These are phyloP conservation scores for Noctua fimbriata DNA, from an alignment of 2,888 invertebrate species.

Conservation along the genomic window DNA sequence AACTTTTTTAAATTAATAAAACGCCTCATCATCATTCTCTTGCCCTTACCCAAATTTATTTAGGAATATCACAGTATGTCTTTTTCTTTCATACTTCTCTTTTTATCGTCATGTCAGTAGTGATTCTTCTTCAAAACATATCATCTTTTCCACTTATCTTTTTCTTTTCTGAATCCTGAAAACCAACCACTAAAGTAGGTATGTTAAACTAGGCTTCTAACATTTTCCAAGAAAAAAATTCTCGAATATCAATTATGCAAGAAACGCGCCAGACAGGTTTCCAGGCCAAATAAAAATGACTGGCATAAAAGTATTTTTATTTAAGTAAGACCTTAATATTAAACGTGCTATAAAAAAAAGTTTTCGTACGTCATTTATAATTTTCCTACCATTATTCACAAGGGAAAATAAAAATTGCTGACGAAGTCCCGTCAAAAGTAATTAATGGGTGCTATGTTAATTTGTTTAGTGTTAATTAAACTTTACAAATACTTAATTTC, in stretches of 20 bases:
- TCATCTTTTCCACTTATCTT: background rate
- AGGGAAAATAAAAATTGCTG: slow-evolving; percentile 40
- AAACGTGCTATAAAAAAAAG: slow-evolving; percentile 28
- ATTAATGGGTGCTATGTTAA: slow-evolving; percentile 49
- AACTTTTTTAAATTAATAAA: background rate
- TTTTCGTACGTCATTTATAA: slow-evolving; percentile 6
- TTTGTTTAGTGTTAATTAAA: slow-evolving; percentile 45
- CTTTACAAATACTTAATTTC: slow-evolving; percentile 33
- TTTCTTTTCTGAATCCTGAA: background rate
- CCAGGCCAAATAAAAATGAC: slow-evolving; percentile 2
- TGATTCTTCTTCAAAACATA: background rate
- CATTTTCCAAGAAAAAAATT: background rate
- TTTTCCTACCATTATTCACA: slow-evolving; percentile 39
- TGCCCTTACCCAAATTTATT: background rate
- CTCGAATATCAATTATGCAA: background rate
- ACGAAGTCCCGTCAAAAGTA: slow-evolving; percentile 34
- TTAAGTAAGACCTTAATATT: slow-evolving; percentile 5
- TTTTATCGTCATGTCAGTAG: background rate
- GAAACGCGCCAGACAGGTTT: background rate
- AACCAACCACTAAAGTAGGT: background rate
- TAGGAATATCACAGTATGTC: background rate
- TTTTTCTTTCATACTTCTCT: background rate
- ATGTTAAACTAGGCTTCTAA: background rate
- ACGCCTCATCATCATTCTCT: background rate
- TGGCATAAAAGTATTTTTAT: slow-evolving; percentile 17